These are phyloP conservation scores for Anguilla marmorata DNA, from an alignment of 2,797 vertebrate species.

Conservation along the genomic window DNA sequence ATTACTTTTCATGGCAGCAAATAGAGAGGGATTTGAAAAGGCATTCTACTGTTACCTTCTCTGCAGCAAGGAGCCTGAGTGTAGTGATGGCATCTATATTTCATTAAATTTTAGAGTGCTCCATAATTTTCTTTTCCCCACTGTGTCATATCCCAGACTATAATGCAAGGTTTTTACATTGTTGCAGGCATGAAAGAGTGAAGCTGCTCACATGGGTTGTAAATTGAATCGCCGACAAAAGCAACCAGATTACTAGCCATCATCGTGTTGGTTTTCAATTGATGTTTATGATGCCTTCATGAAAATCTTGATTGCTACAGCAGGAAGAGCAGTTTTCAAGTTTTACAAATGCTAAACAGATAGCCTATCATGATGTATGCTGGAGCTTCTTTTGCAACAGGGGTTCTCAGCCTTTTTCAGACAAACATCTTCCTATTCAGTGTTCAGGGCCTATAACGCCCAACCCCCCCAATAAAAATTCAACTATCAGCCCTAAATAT, in stretches of 20 bases:
- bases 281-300: not conserved
- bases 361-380: not conserved
- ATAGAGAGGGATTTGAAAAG: not conserved
- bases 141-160: not conserved
- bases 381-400: too few relatives aligned
- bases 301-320: not conserved
- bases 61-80: not conserved
- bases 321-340: not conserved
- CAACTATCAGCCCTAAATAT: too few relatives aligned
- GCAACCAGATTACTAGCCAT: not conserved
- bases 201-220: not conserved
- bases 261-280: not conserved
- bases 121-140: not conserved
- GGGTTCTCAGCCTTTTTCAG: too few relatives aligned
- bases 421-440: too few relatives aligned
- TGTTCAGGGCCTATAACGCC: too few relatives aligned
- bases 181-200: not conserved
- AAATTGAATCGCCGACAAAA: conserved; percentile 3
- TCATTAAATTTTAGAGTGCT: not conserved
- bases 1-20: conserved; percentile 1
- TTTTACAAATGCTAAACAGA: not conserved
- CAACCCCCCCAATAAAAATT: too few relatives aligned
- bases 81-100: not conserved
- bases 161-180: not conserved
- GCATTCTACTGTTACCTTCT: not conserved